Conservation (phyloP, 2,113 vertebrate genomes). For the Panurus biarmicus region DNA sequence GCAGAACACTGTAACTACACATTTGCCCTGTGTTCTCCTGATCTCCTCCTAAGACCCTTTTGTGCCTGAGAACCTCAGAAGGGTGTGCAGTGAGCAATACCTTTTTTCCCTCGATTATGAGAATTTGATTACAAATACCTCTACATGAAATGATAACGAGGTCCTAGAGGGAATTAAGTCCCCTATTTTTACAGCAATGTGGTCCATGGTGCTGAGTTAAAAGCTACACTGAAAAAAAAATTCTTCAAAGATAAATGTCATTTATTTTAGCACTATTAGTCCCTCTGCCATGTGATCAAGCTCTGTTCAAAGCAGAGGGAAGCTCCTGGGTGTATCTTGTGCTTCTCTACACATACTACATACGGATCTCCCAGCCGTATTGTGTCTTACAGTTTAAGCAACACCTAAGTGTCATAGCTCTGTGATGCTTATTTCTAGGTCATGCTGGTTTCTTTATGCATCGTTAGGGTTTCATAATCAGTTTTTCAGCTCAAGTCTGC, state of each 20-base stretch:
- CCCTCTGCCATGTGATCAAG: neutral
- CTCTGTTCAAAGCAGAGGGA: neutral
- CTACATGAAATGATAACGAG: neutral
- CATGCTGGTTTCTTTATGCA: slow-evolving; percentile 18
- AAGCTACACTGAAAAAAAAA: neutral
- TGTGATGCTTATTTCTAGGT: slow-evolving; percentile 13
- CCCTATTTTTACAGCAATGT: neutral
- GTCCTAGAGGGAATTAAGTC: neutral
- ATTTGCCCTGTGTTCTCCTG: neutral
- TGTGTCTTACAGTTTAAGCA: slow-evolving; percentile 29
- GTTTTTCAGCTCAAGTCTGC: slow-evolving; percentile 16
- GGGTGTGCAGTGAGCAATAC: neutral
- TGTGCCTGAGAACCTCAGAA: neutral
- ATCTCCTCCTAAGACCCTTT: neutral
- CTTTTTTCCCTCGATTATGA: neutral
- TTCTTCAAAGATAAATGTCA: neutral
- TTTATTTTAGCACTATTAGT: neutral
- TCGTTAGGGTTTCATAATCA: neutral
- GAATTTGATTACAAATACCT: neutral
- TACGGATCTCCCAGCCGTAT: neutral
- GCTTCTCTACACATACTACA: neutral
- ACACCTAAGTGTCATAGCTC: neutral
- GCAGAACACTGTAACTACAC: neutral
- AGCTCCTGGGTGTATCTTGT: neutral
- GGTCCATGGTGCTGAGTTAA: neutral